Conservation (phyloP, 2,888 invertebrate species). For the Mermis nigrescens region DNA sequence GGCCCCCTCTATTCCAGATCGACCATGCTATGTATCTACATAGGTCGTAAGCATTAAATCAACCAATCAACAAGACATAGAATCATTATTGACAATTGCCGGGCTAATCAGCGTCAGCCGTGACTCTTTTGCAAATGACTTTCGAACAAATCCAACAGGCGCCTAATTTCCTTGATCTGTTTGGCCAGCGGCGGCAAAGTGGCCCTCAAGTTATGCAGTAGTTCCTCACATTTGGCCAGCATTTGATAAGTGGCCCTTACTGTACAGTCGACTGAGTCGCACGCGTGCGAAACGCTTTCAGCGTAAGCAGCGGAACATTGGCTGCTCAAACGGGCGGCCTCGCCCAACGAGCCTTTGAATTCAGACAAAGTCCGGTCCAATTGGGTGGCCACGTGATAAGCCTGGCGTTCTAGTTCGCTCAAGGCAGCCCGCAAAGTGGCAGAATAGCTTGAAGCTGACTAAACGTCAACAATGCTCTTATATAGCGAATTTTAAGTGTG, state of each 20-base stretch:
- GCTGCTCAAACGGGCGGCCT: conserved; percentile 1
- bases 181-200: conserved; percentile 5
- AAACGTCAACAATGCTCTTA: too few relatives aligned
- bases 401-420: conserved; percentile 10
- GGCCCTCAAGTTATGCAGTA: neutral
- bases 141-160: conserved; percentile 8
- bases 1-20: too few relatives aligned
- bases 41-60: too few relatives aligned
- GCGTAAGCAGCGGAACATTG: neutral
- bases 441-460: too few relatives aligned
- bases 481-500: too few relatives aligned
- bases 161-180: conserved; percentile 9
- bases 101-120: too few relatives aligned
- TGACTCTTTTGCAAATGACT: conserved; percentile 9
- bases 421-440: too few relatives aligned
- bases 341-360: conserved; percentile 7
- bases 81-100: too few relatives aligned
- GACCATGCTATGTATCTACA: too few relatives aligned
- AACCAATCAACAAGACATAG: too few relatives aligned
- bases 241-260: conserved; percentile 9
- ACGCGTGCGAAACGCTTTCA: conserved; percentile 2
- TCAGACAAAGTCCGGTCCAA: conserved; percentile 7
- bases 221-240: conserved; percentile 11
- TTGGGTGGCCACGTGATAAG: neutral
- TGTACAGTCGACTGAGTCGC: conserved; percentile 6